Percentiles rank a stretch among this genome's conserved stretches.
These are phyloP conservation scores for Lucilia cuprina DNA, from an alignment of 1,140 invertebrate genomes.

Conservation along the genomic window DNA sequence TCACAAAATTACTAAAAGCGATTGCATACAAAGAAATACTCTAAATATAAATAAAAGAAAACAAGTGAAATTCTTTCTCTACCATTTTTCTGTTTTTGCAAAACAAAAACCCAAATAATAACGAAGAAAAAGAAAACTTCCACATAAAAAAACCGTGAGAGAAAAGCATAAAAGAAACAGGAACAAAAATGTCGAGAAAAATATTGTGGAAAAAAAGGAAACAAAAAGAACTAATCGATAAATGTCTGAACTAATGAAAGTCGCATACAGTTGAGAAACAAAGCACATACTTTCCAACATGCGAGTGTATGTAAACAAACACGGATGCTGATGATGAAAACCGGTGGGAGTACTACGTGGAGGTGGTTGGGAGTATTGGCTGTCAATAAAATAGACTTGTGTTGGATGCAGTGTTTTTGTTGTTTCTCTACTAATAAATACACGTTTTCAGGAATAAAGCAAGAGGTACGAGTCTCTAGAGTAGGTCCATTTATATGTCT, in stretches of 20 bases:
- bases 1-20: background rate
- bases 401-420: background rate
- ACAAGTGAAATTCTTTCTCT: background rate
- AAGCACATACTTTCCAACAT: background rate
- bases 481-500: background rate
- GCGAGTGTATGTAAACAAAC: background rate
- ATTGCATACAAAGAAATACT: background rate
- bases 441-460: background rate
- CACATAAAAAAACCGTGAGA: no score
- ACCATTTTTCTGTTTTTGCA: background rate
- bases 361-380: background rate
- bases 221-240: conserved; percentile 19
- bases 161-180: background rate
- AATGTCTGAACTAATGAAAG: conserved; percentile 29
- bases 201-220: background rate
- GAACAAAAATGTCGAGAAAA: background rate
- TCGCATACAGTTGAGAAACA: background rate
- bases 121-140: background rate
- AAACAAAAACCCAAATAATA: background rate
- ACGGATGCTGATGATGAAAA: background rate
- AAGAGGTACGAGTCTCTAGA: no score
- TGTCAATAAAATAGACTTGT: background rate
- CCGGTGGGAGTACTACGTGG: background rate
- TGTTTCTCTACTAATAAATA: background rate
- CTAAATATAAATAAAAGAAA: background rate